phyloP scores from a whole-genome alignment of 2,797 vertebrate species.

The Hylomyscus alleni region DNA sequence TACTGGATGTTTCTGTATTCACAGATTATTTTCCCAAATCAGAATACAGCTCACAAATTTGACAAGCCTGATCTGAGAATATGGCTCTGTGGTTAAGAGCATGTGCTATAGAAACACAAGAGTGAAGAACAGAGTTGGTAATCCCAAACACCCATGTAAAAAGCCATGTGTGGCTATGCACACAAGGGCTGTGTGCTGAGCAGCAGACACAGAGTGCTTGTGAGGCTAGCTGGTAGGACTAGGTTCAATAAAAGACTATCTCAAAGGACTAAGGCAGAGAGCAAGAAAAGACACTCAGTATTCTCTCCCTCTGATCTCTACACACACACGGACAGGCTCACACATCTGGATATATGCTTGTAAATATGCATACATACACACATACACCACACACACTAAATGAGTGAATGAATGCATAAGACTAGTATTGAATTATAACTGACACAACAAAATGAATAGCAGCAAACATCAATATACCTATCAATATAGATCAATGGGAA shows the following conservation, averaged over 20 bases:
- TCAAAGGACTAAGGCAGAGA: not conserved
- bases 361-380: not conserved
- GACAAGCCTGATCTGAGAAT: not conserved
- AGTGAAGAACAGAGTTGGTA: not conserved
- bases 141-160: not conserved
- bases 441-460: conserved; percentile 22
- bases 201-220: not conserved
- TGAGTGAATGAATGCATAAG: not conserved
- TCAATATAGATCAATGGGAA: not conserved
- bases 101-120: no score
- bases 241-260: not conserved
- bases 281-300: not conserved
- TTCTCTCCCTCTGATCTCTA: not conserved
- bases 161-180: not conserved
- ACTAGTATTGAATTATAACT: not conserved
- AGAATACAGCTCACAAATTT: conserved; percentile 38
- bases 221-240: not conserved
- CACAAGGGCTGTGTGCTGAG: no score
- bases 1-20: not conserved
- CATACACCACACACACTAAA: no score
- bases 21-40: conserved; percentile 43
- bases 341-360: no score
- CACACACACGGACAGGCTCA: not conserved
- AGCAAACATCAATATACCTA: not conserved
- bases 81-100: not conserved